Base-by-base conservation (phyloP, 2,797 vertebrate genomes). In the Pipistrellus pipistrellus region DNA sequence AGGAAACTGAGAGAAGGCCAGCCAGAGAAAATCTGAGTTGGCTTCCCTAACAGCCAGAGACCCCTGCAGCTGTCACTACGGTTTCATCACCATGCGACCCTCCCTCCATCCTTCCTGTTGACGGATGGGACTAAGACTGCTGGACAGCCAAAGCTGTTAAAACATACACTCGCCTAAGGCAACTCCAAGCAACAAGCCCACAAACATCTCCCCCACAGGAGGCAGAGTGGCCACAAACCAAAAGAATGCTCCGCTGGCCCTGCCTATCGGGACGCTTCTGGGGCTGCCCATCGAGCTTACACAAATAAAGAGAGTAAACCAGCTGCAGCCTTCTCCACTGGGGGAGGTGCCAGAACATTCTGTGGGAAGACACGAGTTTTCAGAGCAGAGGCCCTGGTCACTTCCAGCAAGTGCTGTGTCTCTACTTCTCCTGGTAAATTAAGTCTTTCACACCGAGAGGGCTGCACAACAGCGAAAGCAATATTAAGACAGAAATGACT, bases 201-300 rank as follows among this genome's bases (percentile, higher is more conserved):
- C 95, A 80, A 51, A 73, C 83, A 51, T 48, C 44, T 18, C 15
- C 55, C 69, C 69, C 64, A 92, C 0, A 89, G 32, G 15, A 72
- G 85, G 72, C 23, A 44, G 38, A 81, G 75, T 1, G 64, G 30
- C 82, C 38, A 81, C 82, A 90, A 94, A 95, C 82, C 82, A 81
- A 73, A 91, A 75, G 76, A 96, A 92, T 64, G 68, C 10, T 46
- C 53, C 46, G 25, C 1, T 38, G 41, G 41, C 44, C 38, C 72
- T 71, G 48, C 27, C 38, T 38, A 12, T 9, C 30, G 17, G 69
- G 41, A 38, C 10, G 20, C 59, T 72, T 64, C 64, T 66, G 0
- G 6, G 6, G 81, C n/a, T 73, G 78, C 44, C 84, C 44, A 62
- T 23, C 8, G 30, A 44, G 66, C 69, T 57, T 9, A n/a, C 9